These are phyloP conservation scores for human DNA, from an alignment of 2,113 vertebrate genomes.

Conservation along the genomic window DNA sequence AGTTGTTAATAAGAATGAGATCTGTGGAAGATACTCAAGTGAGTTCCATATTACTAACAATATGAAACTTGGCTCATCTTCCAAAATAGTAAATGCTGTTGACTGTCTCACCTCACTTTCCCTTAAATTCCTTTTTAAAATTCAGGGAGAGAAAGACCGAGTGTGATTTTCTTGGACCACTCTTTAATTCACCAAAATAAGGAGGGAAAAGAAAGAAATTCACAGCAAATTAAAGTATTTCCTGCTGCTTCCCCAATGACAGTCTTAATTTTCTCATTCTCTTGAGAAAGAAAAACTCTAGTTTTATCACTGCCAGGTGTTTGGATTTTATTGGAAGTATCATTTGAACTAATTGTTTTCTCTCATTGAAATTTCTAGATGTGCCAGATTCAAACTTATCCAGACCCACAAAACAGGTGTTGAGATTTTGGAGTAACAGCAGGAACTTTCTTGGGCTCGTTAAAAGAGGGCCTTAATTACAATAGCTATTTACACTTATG, in stretches of 20 bases:
- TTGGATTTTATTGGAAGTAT: not conserved
- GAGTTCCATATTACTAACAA: not conserved
- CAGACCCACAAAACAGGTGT: conserved; percentile 8
- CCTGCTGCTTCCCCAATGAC: not conserved
- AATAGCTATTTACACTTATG: not conserved
- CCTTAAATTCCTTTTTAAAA: not conserved
- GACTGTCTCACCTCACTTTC: not conserved
- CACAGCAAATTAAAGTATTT: not conserved
- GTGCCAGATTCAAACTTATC: not conserved
- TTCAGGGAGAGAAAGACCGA: not conserved
- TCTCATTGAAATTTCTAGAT: not conserved
- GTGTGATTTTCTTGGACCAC: not conserved
- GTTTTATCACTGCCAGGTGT: conserved; percentile 39
- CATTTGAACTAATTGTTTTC: conserved; percentile 43
- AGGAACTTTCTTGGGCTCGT: not conserved
- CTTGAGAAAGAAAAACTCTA: not conserved
- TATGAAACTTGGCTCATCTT: not conserved
- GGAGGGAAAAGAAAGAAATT: not conserved
- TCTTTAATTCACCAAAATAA: not conserved
- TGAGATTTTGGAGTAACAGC: not conserved
- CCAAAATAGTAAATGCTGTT: not conserved
- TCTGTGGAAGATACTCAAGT: not conserved
- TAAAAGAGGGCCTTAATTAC: not conserved
- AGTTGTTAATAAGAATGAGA: not conserved
- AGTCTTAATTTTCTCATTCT: conserved; percentile 30